phyloP scores from a whole-genome alignment of 1,140 invertebrate species.

The Drosophila mayri region DNA sequence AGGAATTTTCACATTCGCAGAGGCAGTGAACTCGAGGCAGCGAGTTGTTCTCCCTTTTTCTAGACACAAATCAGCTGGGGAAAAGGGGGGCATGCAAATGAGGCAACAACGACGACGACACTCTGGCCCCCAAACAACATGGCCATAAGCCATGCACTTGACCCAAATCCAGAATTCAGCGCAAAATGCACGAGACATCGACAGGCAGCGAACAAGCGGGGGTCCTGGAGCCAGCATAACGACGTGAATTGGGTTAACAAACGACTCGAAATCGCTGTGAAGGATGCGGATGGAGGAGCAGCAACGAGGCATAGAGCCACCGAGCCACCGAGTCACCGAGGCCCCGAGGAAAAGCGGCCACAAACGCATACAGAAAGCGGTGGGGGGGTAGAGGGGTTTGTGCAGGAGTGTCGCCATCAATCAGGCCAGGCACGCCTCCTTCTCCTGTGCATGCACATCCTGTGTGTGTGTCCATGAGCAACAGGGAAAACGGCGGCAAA shows the following conservation, averaged over 20 bases:
- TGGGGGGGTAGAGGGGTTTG: neutral
- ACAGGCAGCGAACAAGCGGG: conserved; percentile 24
- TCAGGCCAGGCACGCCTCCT: conserved; percentile 21
- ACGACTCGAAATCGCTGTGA: conserved; percentile 54
- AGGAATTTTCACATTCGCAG: conserved; percentile 1
- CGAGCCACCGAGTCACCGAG: neutral
- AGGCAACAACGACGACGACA: conserved; percentile 26
- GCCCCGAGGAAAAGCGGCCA: conserved; percentile 17
- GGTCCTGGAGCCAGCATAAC: conserved; percentile 31
- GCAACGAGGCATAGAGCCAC: neutral
- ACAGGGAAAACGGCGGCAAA: conserved; percentile 71
- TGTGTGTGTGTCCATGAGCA: conserved; percentile 41
- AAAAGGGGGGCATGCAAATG: conserved; percentile 40
- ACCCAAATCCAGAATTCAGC: conserved; percentile 73
- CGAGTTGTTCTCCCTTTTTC: conserved; percentile 8
- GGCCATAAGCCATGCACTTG: conserved; percentile 69
- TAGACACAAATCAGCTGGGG: conserved; percentile 42
- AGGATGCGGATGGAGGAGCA: conserved; percentile 21
- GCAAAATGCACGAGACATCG: conserved; percentile 68
- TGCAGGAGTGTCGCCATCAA: conserved; percentile 40
- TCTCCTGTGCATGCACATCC: conserved; percentile 5
- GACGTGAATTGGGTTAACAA: conserved; percentile 78
- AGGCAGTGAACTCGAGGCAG: conserved; percentile 6
- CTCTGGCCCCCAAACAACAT: conserved; percentile 37
- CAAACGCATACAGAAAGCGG: neutral